Conservation (phyloP, 2,113 vertebrate species). For the Manacus vitellinus region DNA sequence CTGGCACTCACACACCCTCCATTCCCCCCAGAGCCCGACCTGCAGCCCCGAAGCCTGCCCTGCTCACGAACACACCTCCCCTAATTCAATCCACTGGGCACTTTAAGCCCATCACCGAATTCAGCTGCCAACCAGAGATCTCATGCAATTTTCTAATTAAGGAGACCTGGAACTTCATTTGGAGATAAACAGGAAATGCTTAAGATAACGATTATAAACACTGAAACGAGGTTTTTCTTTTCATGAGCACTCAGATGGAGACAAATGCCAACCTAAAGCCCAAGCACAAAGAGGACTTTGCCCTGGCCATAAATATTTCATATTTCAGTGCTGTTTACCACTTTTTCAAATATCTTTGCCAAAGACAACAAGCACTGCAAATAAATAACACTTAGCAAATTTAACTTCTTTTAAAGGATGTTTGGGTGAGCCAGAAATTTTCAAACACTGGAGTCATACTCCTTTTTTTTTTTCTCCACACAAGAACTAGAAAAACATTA, state of each 20-base stretch:
- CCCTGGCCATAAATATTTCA: not conserved
- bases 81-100: not conserved
- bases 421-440: not conserved
- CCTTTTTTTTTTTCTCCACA: not conserved
- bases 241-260: not conserved
- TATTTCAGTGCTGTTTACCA: not conserved
- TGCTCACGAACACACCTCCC: not conserved
- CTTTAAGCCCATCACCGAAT: not conserved
- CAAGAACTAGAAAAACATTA: not conserved
- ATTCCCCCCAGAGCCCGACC: not conserved
- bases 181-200: slow-evolving; percentile 56
- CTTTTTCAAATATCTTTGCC: not conserved
- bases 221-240: not conserved
- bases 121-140: not conserved
- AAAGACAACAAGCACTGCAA: not conserved
- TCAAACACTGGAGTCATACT: not conserved
- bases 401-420: not conserved
- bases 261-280: not conserved
- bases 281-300: not conserved
- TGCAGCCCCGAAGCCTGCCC: not conserved
- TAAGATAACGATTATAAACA: not conserved
- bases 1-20: fast-evolving
- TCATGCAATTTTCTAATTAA: not conserved
- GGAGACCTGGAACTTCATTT: not conserved
- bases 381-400: not conserved